Conservation (phyloP, 2,888 invertebrate species). For the Trachelus tabidus region DNA sequence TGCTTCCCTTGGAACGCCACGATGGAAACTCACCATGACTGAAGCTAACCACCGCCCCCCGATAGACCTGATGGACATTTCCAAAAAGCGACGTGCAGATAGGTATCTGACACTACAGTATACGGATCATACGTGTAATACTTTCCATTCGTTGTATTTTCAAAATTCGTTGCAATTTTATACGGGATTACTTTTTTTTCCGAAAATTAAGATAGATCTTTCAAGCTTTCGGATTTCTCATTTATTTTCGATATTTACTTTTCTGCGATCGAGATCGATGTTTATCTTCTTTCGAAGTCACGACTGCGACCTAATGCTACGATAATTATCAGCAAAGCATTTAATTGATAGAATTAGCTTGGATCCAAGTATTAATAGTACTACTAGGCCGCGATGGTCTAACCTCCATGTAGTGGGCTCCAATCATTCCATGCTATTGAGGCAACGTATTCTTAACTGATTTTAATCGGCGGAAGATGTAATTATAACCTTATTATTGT, state of each 20-base stretch:
- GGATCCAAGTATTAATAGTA: constrained; percentile 37
- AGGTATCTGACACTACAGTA: not conserved
- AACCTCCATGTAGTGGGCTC: constrained; percentile 22
- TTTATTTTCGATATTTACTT: not conserved
- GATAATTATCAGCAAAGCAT: constrained; percentile 48
- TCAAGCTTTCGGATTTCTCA: not conserved
- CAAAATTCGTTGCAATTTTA: not conserved
- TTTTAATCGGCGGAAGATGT: constrained; percentile 54
- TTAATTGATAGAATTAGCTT: constrained; percentile 54
- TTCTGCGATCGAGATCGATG: not conserved
- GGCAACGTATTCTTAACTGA: constrained; percentile 45
- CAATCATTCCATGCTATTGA: constrained; percentile 53
- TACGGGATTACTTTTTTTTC: not conserved
- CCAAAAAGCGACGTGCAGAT: not conserved
- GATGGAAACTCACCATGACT: constrained; percentile 22
- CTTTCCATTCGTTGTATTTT: not conserved
- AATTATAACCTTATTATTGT: constrained; percentile 47
- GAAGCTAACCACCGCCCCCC: not conserved
- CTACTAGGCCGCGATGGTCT: constrained; percentile 6
- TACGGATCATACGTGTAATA: not conserved
- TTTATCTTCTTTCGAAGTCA: not conserved
- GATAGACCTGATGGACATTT: not conserved
- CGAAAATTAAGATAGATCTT: constrained; percentile 13
- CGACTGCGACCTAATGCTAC: constrained; percentile 20
- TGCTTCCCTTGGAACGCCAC: constrained; percentile 40